A percentile compares a stretch with the other conserved stretches of the same genome.
Conservation (phyloP, 2,113 vertebrate species). For the Bubo blakistoni region DNA sequence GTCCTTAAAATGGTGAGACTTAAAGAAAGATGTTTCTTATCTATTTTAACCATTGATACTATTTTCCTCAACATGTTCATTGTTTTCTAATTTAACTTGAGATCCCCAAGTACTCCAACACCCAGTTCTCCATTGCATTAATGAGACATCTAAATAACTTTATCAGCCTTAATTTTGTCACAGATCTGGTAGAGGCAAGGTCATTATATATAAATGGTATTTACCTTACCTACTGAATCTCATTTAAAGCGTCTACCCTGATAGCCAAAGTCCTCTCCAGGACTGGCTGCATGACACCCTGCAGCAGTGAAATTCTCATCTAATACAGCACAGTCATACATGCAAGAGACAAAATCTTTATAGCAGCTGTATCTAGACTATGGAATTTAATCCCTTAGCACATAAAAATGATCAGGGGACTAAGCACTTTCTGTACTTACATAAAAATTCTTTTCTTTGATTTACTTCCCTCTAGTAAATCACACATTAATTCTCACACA, state of each 20-base stretch:
- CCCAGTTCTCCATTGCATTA: not conserved
- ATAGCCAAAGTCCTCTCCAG: not conserved
- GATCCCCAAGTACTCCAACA: not conserved
- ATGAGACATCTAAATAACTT: not conserved
- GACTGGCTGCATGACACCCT: not conserved
- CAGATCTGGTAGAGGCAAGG: not conserved
- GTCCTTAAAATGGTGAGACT: not conserved
- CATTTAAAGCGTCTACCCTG: not conserved
- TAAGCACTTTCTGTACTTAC: slow-evolving; percentile 6
- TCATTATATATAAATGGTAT: not conserved
- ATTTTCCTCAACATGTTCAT: not conserved
- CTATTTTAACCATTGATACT: not conserved
- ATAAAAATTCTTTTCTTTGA: slow-evolving; percentile 21
- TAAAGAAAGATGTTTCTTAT: not conserved
- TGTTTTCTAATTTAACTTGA: not conserved
- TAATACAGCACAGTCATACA: not conserved
- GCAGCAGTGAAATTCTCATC: not conserved
- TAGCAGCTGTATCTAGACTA: not conserved
- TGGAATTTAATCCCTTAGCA: slow-evolving; percentile 1
- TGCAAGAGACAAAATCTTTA: not conserved
- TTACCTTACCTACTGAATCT: not conserved
- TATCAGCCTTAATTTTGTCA: not conserved
- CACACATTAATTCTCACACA: not conserved
- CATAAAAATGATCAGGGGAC: slow-evolving; percentile 9
- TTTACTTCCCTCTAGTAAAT: not conserved